Conservation (phyloP, 2,113 vertebrate species). For the Morphnarchus princeps region DNA sequence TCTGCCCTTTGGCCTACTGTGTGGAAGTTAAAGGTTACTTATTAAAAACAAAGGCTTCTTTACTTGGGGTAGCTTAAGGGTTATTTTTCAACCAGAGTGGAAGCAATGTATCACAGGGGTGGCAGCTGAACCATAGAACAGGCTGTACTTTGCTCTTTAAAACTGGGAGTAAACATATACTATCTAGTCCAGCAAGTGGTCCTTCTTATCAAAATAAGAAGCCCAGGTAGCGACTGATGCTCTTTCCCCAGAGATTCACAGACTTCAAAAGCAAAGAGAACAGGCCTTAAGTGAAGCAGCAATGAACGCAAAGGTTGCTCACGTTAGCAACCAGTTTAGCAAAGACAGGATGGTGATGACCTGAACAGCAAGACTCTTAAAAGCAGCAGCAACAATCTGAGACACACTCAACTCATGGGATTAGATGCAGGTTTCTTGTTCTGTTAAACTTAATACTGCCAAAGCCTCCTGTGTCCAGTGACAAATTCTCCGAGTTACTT, state of each 20-base stretch:
- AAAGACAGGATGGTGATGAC: neutral
- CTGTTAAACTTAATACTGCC: neutral
- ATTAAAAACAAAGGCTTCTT: neutral
- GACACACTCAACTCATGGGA: neutral
- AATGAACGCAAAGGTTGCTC: neutral
- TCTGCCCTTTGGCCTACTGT: neutral
- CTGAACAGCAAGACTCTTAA: neutral
- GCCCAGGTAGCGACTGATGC: accelerated
- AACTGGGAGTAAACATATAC: accelerated
- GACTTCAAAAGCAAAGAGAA: neutral
- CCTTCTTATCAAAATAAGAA: neutral
- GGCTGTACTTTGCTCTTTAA: neutral
- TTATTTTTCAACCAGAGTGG: conserved; percentile 25
- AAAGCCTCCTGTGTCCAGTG: neutral
- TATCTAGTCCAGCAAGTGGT: neutral
- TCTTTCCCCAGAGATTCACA: neutral
- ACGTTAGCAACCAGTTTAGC: neutral
- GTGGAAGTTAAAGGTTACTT: neutral
- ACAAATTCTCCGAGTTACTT: neutral
- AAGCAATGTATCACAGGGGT: neutral
- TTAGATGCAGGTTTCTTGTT: neutral
- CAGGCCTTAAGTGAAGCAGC: neutral
- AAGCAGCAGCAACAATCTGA: neutral
- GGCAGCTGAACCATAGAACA: neutral
- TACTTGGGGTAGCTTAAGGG: neutral